Conservation (phyloP, 2,797 vertebrate genomes). For the Masticophis lateralis region DNA sequence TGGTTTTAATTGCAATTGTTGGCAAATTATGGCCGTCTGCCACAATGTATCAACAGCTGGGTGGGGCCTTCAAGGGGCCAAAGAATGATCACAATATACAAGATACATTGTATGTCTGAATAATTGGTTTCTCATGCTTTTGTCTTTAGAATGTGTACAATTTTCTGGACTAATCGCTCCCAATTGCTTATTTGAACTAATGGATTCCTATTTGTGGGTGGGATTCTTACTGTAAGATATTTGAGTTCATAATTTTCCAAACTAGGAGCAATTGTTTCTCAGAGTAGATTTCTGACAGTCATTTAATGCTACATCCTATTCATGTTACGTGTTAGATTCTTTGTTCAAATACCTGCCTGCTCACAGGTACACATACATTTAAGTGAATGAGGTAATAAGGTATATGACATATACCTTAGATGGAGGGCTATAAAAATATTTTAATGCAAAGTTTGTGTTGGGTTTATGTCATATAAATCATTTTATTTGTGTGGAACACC, state of each 20-base stretch:
- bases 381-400: not conserved
- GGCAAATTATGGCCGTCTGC: not conserved
- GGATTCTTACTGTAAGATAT: not conserved
- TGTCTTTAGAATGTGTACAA: not conserved
- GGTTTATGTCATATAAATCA: not conserved
- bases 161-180: not conserved
- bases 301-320: not conserved
- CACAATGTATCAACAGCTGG: not conserved
- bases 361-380: not conserved
- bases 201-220: not conserved
- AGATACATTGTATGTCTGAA: not conserved
- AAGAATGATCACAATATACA: not conserved
- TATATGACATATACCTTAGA: not conserved
- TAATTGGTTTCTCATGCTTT: not conserved
- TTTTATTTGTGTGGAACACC: not conserved
- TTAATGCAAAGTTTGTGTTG: not conserved
- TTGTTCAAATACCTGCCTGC: not conserved
- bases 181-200: not conserved
- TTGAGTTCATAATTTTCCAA: not conserved
- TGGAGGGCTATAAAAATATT: not conserved
- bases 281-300: not conserved
- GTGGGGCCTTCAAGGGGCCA: not conserved
- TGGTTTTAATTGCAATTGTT: not conserved
- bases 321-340: not conserved
- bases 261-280: not conserved